Evolutionary conservation across 23 tunicate genomes (phyloP), one percentile per base, ranked within the genome.

Genomic region (Styela clava): DNA sequence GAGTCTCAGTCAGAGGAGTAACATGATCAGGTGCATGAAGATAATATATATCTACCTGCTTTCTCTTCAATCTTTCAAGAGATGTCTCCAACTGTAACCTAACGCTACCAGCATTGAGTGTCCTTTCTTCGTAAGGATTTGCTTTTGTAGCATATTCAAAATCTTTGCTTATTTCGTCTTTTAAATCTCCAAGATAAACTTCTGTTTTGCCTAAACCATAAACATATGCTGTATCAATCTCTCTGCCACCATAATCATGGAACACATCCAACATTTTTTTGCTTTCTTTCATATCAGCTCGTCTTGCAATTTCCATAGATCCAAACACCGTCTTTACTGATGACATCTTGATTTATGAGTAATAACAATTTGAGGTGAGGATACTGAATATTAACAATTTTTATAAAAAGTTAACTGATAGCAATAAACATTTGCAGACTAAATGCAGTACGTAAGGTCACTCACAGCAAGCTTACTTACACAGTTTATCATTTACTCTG

Each of bases 11-110:
- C 65, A 95, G 67, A 31, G 99, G 91, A 19, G 95, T 86, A 33
- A 82, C 63, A 63, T 86, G 91, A 78, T 95, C 99, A 34, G 95
- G 99, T 26, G 95, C 91, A 83, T 95, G 99, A 16, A 95, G 85
- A 65, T 95, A 95, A 62, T 81, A 89, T 3, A 95, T 31, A 31
- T 95, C 82, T 30, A 95, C 88, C 31, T 78, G 23, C 33, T 82
- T 51, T 9, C 77, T 31, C 35, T 85, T 56, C 37, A 95, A 35
- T 29, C 83, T 83, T 31, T 83, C 33, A 24, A 95, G 52, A 3
- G 88, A 69, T 2, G 99, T 95, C 76, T 85, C 95, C 28, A 95
- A 64, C 63, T 95, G 99, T 28, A 22, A 78, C 35, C 99, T 70
- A 19, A 89, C 86, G 33, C 91, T 72, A 18, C 76, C 86, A 0